phyloP scores from a whole-genome alignment of 2,888 invertebrate species.

The Vanessa cardui region DNA sequence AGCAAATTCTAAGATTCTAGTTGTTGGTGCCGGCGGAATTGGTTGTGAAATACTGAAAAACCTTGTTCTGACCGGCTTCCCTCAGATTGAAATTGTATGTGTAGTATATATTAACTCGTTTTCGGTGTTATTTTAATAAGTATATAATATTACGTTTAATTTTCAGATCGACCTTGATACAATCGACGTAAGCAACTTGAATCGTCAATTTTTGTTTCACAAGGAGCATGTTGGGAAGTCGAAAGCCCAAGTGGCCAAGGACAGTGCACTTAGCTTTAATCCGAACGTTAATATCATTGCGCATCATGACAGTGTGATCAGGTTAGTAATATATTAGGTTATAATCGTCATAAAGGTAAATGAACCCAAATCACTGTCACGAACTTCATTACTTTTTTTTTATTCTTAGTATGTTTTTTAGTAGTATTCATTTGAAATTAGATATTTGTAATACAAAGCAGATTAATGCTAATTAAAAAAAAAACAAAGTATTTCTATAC shows the following conservation, averaged over 20 bases:
- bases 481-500: no score
- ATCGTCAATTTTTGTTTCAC: slow-evolving; percentile 99
- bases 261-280: slow-evolving; percentile 94
- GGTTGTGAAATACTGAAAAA: slow-evolving; percentile 99
- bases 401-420: background rate
- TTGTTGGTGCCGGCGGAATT: slow-evolving; percentile 99
- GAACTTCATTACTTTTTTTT: background rate
- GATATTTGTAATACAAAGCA: no score
- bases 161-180: slow-evolving; percentile 99
- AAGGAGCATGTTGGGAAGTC: slow-evolving; percentile 99
- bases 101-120: slow-evolving; percentile 22
- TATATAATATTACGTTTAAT: slow-evolving; percentile 7
- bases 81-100: slow-evolving; percentile 96
- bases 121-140: background rate
- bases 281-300: slow-evolving; percentile 94
- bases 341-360: slow-evolving; percentile 23
- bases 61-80: slow-evolving; percentile 96
- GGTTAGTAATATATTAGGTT: slow-evolving; percentile 80
- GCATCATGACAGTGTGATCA: slow-evolving; percentile 96
- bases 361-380: slow-evolving; percentile 16
- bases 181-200: slow-evolving; percentile 99
- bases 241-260: slow-evolving; percentile 95
- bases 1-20: slow-evolving; percentile 88
- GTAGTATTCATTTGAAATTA: no score
- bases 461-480: no score